phyloP scores from a whole-genome alignment of 2,797 vertebrate species.

The Sebastolobus alascanus region DNA sequence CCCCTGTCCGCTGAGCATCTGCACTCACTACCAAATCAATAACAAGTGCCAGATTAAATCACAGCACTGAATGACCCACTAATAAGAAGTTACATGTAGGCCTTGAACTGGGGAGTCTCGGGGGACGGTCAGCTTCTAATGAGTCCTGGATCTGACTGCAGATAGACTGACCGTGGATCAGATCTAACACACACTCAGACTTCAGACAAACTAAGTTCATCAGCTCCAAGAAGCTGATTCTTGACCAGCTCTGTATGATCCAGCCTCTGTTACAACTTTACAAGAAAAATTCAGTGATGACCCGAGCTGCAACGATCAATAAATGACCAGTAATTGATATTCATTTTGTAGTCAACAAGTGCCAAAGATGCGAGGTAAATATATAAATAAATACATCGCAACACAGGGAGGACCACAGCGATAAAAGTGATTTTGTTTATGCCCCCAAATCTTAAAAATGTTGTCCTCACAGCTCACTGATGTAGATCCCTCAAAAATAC shows the following conservation, averaged over 20 bases:
- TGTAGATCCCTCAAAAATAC: too few species aligned
- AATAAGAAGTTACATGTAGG: slow-evolving; percentile 34
- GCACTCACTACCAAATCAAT: slow-evolving; percentile 54
- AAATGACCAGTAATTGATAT: too few species aligned
- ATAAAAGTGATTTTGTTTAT: too few species aligned
- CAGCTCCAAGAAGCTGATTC: not conserved
- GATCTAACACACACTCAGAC: not conserved
- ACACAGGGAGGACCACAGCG: too few species aligned
- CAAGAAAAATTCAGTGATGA: too few species aligned
- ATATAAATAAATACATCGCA: too few species aligned
- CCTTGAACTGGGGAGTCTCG: slow-evolving; percentile 1
- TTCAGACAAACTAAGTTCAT: not conserved
- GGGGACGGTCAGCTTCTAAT: slow-evolving; percentile 16
- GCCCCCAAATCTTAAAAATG: too few species aligned
- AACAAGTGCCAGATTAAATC: slow-evolving; percentile 33
- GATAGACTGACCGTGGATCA: not conserved
- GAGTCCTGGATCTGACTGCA: slow-evolving; percentile 8
- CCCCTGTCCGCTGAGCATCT: slow-evolving; percentile 10
- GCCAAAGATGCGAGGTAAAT: too few species aligned
- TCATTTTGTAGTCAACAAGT: too few species aligned
- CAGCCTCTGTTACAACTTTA: not conserved
- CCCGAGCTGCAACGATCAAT: too few species aligned
- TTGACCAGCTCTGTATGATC: not conserved
- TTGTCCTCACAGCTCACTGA: too few species aligned
- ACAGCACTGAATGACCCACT: slow-evolving; percentile 21